These are phyloP conservation scores for Sciurus niger DNA, from an alignment of 2,113 vertebrate species.

Conservation along the genomic window DNA sequence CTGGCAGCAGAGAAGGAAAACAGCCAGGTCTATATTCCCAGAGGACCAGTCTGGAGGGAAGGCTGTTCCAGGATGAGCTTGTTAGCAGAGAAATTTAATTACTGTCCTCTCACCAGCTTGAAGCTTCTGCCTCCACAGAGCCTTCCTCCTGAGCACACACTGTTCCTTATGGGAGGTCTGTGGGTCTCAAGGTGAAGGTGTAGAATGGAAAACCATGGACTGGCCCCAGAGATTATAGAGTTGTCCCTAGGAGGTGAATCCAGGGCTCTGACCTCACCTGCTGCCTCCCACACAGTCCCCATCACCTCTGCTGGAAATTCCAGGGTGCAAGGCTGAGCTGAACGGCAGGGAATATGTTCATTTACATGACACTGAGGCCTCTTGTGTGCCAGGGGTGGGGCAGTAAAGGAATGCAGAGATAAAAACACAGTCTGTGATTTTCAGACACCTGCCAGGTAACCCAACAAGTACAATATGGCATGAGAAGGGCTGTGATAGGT, in stretches of 20 bases:
- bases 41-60: slow-evolving; percentile 31
- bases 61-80: slow-evolving; percentile 63
- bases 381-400: neutral
- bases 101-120: neutral
- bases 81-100: slow-evolving; percentile 75
- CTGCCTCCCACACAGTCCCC: neutral
- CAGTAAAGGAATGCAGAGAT: neutral
- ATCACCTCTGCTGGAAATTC: neutral
- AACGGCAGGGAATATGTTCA: neutral
- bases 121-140: neutral
- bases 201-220: neutral
- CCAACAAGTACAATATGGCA: accelerated
- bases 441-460: neutral
- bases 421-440: neutral
- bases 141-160: neutral
- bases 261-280: neutral
- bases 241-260: neutral
- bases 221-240: neutral
- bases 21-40: slow-evolving; percentile 36
- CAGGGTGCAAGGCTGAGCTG: neutral
- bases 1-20: slow-evolving; percentile 34
- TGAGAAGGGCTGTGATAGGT: neutral
- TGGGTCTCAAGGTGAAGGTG: neutral
- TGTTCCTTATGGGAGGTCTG: neutral
- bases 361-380: neutral